These are phyloP conservation scores for Helostoma temminkii DNA, from an alignment of 2,797 vertebrate species.

Conservation along the genomic window DNA sequence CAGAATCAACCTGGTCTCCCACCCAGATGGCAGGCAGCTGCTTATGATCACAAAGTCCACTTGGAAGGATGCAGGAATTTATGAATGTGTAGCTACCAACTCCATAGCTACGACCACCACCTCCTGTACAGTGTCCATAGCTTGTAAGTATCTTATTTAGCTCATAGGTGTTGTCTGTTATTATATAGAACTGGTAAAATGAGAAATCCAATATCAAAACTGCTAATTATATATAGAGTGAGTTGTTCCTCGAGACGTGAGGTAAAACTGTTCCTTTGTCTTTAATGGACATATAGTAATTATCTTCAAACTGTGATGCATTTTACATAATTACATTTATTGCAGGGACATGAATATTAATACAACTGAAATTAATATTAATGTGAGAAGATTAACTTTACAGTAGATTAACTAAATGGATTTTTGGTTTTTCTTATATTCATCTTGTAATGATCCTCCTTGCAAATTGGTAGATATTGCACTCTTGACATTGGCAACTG, in stretches of 20 bases:
- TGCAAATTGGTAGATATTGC: constrained; percentile 3
- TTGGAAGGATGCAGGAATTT: constrained; percentile 90
- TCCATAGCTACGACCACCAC: constrained; percentile 89
- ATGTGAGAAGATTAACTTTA: constrained; percentile 42
- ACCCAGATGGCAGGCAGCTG: constrained; percentile 93
- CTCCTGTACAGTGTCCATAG: constrained; percentile 91
- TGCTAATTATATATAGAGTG: neutral
- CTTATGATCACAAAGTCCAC: constrained; percentile 87
- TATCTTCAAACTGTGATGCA: constrained; percentile 46
- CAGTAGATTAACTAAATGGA: constrained; percentile 49
- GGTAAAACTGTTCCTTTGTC: constrained; percentile 26
- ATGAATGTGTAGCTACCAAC: constrained; percentile 92
- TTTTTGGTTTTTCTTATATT: constrained; percentile 37
- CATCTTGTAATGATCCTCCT: constrained; percentile 27
- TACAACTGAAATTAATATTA: constrained; percentile 47
- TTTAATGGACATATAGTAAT: constrained; percentile 42
- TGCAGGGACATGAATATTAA: constrained; percentile 51
- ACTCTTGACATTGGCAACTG: constrained; percentile 16
- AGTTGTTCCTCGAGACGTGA: neutral
- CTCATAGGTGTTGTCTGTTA: neutral
- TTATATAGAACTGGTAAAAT: neutral
- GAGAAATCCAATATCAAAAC: neutral
- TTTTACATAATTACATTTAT: constrained; percentile 67
- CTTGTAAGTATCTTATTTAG: constrained; percentile 85
- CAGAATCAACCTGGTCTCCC: constrained; percentile 85